Evolutionary conservation across 2,797 vertebrate genomes (phyloP).

Genomic region (Gobio occitaniae): DNA sequence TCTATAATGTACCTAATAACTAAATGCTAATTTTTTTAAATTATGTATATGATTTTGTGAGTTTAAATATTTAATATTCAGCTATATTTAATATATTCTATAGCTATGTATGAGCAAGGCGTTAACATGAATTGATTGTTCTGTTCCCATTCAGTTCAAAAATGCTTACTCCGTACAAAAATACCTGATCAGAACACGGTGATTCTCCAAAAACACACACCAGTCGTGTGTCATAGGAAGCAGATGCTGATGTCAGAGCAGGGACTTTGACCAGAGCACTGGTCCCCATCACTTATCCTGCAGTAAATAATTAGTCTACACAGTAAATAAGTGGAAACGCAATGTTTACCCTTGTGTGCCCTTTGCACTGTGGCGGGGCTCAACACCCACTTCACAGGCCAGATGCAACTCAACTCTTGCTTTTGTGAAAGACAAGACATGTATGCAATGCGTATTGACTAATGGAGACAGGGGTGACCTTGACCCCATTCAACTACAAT

Average conservation of each 20-base stretch:
- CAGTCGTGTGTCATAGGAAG: constrained; percentile 16
- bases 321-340: constrained; percentile 67
- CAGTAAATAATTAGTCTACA: constrained; percentile 79
- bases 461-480: neutral
- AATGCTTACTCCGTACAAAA: constrained; percentile 35
- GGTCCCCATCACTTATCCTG: constrained; percentile 45
- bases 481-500: neutral
- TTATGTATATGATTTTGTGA: neutral
- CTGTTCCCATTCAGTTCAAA: neutral
- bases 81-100: neutral
- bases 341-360: constrained; percentile 61
- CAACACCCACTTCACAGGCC: constrained; percentile 27
- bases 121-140: neutral
- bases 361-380: constrained; percentile 68
- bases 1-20: neutral
- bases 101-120: neutral
- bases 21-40: neutral
- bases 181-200: constrained; percentile 9
- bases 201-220: constrained; percentile 10
- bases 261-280: constrained; percentile 49
- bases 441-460: constrained; percentile 20
- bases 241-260: constrained; percentile 43
- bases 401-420: neutral
- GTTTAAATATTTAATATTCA: neutral
- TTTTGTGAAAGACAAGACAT: constrained; percentile 17